Base-by-base conservation (phyloP, 2,113 vertebrate species). In the Theristicus caerulescens region DNA sequence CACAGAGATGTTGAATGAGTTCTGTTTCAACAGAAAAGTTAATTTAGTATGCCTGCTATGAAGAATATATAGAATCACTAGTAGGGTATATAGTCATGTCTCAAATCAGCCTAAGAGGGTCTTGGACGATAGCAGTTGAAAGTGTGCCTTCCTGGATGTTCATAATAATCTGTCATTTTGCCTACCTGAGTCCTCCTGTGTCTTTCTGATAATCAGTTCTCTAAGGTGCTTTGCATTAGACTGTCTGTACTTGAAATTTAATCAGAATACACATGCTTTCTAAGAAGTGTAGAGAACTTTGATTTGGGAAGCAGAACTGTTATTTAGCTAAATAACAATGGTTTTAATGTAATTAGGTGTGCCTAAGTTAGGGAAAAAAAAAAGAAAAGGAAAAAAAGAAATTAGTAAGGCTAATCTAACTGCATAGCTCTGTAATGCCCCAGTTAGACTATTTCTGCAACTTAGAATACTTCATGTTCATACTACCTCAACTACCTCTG, bases 281-380 rank as follows among this genome's bases (percentile, higher is more conserved):
- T 51, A 42, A 82, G 70, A 70, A 82, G 65, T 9, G 2, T 5
- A 52, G 61, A 69, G 21, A 74, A 74, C 44, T 57, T 44, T 49
- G 9, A 51, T 58, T 57, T 58, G 32, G 17, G 26, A 71, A 66
- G 24, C 61, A 49, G n/a, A 80, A 31, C 70, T 89, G 8, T 18
- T 77, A 27, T 32, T 93, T 88, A 94, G 67, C 42, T 90, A 70
- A 77, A 42, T 52, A 86, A 64, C 5, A 65, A 22, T 54, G 7
- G 10, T 8, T 72, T 93, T 72, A 65, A 52, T n/a, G 5, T 76
- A 82, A 67, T 61, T 76, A 40, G 15, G 8, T 65, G 7, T 72
- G 36, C 38, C 13, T 89, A 70, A 81, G 3, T 36, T 52, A 8
- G 6, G 18, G 1, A 2, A 10, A 5, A 1, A 0, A 3, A 24